These are phyloP conservation scores for Lipophrys pholis DNA, from an alignment of 2,113 vertebrate species.

Conservation along the genomic window DNA sequence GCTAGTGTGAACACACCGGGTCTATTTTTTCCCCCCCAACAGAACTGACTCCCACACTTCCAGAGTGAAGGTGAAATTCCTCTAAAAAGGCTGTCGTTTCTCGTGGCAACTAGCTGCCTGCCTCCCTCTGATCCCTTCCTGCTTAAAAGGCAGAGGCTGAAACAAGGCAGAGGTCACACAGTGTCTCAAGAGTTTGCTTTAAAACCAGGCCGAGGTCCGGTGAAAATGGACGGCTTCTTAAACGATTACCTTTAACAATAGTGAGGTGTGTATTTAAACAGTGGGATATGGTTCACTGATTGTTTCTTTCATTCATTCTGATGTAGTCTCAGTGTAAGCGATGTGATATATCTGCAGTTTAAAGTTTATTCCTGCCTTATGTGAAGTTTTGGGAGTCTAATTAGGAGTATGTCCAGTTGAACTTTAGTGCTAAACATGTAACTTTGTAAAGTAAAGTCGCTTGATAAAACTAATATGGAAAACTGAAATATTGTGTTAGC, in stretches of 20 bases:
- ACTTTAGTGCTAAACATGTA: not conserved
- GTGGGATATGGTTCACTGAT: not conserved
- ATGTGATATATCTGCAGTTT: not conserved
- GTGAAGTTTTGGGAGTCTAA: not conserved
- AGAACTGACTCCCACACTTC: constrained; percentile 60
- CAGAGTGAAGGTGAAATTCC: constrained; percentile 75
- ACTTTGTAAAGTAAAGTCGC: not conserved
- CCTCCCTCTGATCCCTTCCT: constrained; percentile 59
- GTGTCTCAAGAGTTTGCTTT: constrained; percentile 34
- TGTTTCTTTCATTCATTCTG: not conserved
- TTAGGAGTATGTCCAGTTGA: not conserved
- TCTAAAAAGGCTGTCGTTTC: constrained; percentile 70
- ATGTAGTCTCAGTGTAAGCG: not conserved
- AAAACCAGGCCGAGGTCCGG: not conserved
- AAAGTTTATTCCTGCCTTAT: not conserved
- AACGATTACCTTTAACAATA: not conserved
- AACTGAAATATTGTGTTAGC: not conserved
- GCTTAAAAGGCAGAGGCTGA: constrained; percentile 41
- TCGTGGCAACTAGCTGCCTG: constrained; percentile 68
- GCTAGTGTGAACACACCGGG: constrained; percentile 23
- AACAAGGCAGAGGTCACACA: constrained; percentile 41
- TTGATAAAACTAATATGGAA: not conserved
- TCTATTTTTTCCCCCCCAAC: not conserved
- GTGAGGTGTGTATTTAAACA: not conserved
- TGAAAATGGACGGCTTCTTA: not conserved